Evolutionary conservation across 1,140 invertebrate species (phyloP).

Genomic region (Adelges cooleyi): DNA sequence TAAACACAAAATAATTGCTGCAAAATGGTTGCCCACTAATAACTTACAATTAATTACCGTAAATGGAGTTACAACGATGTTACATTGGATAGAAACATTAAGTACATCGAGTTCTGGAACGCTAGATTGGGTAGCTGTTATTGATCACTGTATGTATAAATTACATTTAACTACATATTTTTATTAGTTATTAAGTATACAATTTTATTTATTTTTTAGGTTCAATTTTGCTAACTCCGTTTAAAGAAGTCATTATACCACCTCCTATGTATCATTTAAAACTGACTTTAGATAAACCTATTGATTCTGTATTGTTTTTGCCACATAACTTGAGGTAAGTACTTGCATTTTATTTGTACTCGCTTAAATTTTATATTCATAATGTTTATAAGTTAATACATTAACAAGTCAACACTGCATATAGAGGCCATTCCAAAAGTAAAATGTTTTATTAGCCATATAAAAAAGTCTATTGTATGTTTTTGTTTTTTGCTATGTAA

Average conservation of each 20-base stretch:
- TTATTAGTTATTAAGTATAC: background rate
- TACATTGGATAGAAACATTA: conserved; percentile 4
- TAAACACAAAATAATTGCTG: background rate
- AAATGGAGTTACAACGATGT: background rate
- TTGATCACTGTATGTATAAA: conserved; percentile 2
- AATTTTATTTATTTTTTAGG: conserved; percentile 35
- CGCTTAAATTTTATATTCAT: too few species aligned
- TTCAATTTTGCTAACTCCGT: conserved; percentile 44
- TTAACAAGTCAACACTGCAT: too few species aligned
- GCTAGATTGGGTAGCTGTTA: conserved; percentile 21
- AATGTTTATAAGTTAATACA: too few species aligned
- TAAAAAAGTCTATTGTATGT: too few species aligned
- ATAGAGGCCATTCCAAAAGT: too few species aligned
- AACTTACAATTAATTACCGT: conserved; percentile 9
- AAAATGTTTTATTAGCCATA: too few species aligned
- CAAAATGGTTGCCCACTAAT: conserved; percentile 1
- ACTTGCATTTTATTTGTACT: too few species aligned
- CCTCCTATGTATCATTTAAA: conserved; percentile 44
- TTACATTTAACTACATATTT: background rate
- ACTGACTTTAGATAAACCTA: conserved; percentile 7
- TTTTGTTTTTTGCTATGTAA: too few species aligned
- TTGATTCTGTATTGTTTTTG: background rate
- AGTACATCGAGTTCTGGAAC: conserved; percentile 1
- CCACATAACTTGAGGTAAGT: conserved; percentile 6
- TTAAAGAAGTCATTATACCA: conserved; percentile 45